Base-by-base conservation (phyloP, 1,140 invertebrate species). In the Oreohelix idahoensis region DNA sequence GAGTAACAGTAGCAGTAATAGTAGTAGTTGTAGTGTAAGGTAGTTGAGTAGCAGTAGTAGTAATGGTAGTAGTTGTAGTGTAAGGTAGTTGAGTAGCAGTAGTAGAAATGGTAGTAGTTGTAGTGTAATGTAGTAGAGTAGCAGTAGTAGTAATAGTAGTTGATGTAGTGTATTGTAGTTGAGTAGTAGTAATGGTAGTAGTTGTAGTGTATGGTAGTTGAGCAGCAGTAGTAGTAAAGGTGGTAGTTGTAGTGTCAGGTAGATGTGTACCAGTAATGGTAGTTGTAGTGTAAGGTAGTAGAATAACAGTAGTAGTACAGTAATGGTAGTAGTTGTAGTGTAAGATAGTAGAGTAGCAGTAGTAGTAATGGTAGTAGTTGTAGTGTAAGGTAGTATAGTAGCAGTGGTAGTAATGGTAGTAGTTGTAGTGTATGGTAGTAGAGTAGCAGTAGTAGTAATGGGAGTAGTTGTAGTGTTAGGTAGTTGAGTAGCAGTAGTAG, bases 311-410 rank as follows among this genome's bases (percentile, higher is more conserved):
- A 45, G 42, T 58, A 58, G 51, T 58, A n/a, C n/a, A 23, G 53
- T 79, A 53, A 39, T 58, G 26, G 53, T 79, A 79, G 45, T 35
- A 79, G 45, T 79, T 63, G 45, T 79, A 63, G 45, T 58, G n/a
- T n/a, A n/a, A n/a, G 63, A 26, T 79, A 79, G n/a, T 53, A 79
- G n/a, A n/a, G 45, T 79, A 79, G 45, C 32, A 79, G 32, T 79
- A 79, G 45, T 79, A 63, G 32, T 58, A 53, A 26, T 79, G 35
- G 32, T 63, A 79, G 45, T 53, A 79, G 17, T 79, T 63, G 45
- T 79, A n/a, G n/a, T n/a, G n/a, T n/a, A n/a, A n/a, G 45, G 45
- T 79, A 79, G 26, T 79, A 79, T 58, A 58, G 51, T 58, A 58
- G 51, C 20, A 58, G 51, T 58, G 26, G 51, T 58, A 58, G 23